Evolutionary conservation across 2,797 vertebrate genomes (phyloP).

Genomic region (Myiotriccus ornatus): DNA sequence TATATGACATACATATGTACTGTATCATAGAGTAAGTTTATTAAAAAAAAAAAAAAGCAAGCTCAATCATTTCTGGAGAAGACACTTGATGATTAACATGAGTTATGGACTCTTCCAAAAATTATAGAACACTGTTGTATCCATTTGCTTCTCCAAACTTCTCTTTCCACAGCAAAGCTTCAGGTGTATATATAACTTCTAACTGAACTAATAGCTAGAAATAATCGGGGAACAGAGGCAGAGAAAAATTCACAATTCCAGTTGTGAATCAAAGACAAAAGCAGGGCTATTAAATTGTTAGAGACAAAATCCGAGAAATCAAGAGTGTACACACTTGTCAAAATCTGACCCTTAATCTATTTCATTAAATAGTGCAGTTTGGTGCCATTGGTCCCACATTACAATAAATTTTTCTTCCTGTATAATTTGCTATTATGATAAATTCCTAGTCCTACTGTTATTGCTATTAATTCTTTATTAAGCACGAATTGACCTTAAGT

Average conservation of each 20-base stretch:
- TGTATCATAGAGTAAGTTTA: not conserved
- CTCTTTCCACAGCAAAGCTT: not conserved
- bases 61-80: rapidly evolving
- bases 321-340: not conserved
- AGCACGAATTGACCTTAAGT: not conserved
- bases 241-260: not conserved
- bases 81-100: not conserved
- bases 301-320: not conserved
- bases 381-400: not conserved
- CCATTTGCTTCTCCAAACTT: not conserved
- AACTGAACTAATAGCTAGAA: not conserved
- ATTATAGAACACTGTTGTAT: not conserved
- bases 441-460: not conserved
- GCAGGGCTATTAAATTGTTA: not conserved
- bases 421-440: not conserved
- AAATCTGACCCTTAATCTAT: not conserved
- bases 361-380: not conserved
- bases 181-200: not conserved
- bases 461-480: not conserved
- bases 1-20: not conserved
- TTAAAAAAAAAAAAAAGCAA: not conserved
- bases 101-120: not conserved
- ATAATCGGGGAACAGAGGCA: not conserved
- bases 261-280: not conserved
- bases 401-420: not conserved